Evolutionary conservation across 2,888 invertebrate genomes (phyloP), one percentile per base, ranked within the genome.

Genomic region (Blastobasis lacticolella): DNA sequence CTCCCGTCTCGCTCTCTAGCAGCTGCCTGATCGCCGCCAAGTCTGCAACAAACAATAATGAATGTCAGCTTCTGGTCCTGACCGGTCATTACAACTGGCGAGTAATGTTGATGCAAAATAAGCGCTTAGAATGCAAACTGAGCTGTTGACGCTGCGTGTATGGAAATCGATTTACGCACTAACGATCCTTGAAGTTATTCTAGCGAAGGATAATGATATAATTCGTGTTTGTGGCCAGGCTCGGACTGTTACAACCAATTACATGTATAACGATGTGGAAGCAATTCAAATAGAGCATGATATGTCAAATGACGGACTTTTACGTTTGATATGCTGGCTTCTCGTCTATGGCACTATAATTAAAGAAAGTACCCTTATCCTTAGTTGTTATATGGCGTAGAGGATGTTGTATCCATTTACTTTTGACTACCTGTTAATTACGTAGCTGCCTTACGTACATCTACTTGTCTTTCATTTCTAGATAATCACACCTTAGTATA

Each of bases 1-100:
- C 91, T 53, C 91, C 92, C 53, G 92, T 90, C 78, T 94, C 94
- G 69, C 92, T 92, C 75, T 94, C 95, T 71, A 95, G 90, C 60
- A 95, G 90, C 65, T 94, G 93, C 62, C 94, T 89, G 71, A 95
- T 94, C 63, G 95, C 94, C 66, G 95, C 95, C 77, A 95, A 89
- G 89, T 95, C 95, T 95, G 91, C 8, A 92, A 92, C 65, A 75
- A 73, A 58, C 60, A 38, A 55, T 52, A 55, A 36, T 23, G 23
- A 23, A 23, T 23, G 23, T 23, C 23, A 23, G 23, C 23, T 44
- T 48, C 50, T 36, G 50, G 6, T 36, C 6, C 37, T 41, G n/a
- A 41, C 41, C 8, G 7, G 41, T 23, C 23, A 23, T 23, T 1
- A 23, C 23, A 23, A 23, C 23, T 23, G 23, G 23, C 23, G 23